Evolutionary conservation across 2,888 invertebrate species (phyloP).

Genomic region (Phytoseiulus persimilis): DNA sequence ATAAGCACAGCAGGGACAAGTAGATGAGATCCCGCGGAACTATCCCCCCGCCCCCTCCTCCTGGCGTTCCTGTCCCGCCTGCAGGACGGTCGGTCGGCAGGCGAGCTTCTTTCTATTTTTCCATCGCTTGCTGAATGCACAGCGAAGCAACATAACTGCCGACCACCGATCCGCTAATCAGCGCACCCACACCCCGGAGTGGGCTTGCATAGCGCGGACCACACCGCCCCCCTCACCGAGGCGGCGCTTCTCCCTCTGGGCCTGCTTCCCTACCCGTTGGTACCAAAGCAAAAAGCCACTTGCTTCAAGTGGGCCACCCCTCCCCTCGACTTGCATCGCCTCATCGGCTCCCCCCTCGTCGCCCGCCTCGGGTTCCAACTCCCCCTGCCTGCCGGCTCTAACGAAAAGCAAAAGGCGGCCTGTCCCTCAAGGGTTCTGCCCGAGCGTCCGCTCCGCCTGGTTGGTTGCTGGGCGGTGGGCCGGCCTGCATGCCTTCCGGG

Average conservation of each 20-base stretch:
- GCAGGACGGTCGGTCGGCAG: not conserved
- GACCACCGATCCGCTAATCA: constrained; percentile 5
- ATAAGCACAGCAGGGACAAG: not conserved
- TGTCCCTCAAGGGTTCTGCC: not conserved
- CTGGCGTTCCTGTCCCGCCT: not conserved
- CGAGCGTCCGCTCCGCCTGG: not conserved
- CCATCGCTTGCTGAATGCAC: not conserved
- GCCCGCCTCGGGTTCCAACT: not conserved
- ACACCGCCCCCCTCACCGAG: not conserved
- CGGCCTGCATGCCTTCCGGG: not conserved
- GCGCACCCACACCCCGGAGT: not conserved
- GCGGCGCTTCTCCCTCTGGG: not conserved
- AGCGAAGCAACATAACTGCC: not conserved
- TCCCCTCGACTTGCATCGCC: not conserved
- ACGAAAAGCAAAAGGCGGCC: not conserved
- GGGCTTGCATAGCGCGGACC: not conserved
- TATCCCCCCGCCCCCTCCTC: not conserved
- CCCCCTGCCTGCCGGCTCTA: not conserved
- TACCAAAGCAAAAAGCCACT: not conserved
- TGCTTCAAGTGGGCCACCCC: not conserved
- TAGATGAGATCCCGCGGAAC: not conserved
- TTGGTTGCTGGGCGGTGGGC: not conserved
- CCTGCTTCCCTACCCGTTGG: not conserved
- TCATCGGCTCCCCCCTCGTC: not conserved
- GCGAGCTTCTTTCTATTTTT: not conserved